phyloP scores from a whole-genome alignment of 2,113 vertebrate species.

The Excalfactoria chinensis region DNA sequence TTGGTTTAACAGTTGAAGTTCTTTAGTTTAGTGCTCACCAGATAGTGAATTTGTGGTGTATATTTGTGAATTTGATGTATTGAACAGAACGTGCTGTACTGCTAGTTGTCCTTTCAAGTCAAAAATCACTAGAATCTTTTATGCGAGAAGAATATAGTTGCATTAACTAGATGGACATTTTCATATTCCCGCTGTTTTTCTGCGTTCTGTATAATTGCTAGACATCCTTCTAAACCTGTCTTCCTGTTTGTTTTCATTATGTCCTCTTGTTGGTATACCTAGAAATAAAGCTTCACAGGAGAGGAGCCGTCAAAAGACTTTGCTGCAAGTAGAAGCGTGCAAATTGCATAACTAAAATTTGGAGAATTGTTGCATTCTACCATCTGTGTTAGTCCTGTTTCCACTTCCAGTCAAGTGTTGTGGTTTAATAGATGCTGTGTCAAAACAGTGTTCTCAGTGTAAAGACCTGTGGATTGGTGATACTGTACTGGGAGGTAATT shows the following conservation, averaged over 20 bases:
- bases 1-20: not conserved
- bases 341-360: not conserved
- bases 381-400: not conserved
- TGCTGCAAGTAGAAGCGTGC: not conserved
- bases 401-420: not conserved
- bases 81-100: not conserved
- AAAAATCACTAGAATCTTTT: not conserved
- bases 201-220: not conserved
- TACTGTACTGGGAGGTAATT: fast-evolving
- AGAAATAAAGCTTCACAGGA: not conserved
- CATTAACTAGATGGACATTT: not conserved
- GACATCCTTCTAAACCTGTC: not conserved
- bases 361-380: not conserved
- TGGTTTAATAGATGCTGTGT: not conserved
- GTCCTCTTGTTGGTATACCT: not conserved
- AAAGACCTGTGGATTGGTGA: not conserved
- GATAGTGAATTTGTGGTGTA: not conserved
- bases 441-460: not conserved
- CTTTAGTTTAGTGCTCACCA: not conserved
- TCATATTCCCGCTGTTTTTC: not conserved
- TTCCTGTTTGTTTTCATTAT: not conserved
- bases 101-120: not conserved
- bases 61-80: not conserved
- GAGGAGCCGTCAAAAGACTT: not conserved
- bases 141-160: not conserved